Evolutionary conservation across 2,888 invertebrate genomes (phyloP), one percentile per base, ranked within the genome.

Genomic region (Campoletis raptor): DNA sequence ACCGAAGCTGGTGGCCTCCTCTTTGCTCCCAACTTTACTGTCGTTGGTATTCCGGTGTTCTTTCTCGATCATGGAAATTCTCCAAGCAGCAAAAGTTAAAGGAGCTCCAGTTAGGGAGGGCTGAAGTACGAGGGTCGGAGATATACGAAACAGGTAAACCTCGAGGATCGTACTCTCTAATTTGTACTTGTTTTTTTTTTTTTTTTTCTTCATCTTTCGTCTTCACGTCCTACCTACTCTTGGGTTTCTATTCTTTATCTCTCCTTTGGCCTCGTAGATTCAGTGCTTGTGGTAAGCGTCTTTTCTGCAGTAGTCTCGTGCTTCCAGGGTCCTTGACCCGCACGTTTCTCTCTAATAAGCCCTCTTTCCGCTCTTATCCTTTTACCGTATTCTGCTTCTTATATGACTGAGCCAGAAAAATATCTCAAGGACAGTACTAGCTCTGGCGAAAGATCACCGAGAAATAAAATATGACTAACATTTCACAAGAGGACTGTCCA

Each of bases 21-120:
- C 45, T 69, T 42, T n/a, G 84, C 78, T 77, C 36, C 61, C 42
- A 12, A 66, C 80, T 61, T 54, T 42, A 81, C 66, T 18, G 72
- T 73, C 82, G 61, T 83, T 79, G 74, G 57, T 80, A 86, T 83
- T 80, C 80, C 45, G 30, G 86, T 74, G 84, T 83, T 85, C 79
- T 81, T 85, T 73, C 42, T 64, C 77, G 86, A 85, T 85, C 86
- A 79, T 42, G 70, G 66, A 83, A 83, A 80, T 83, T 86, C 83
- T 72, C 66, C 52, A 37, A 57, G 79, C 24, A 42, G 61, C 40
- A 61, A 70, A 42, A 70, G 77, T 21, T 36, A 77, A 81, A 76
- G 61, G 76, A 73, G 57, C 24, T 30, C 57, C n/a, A 21, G 30
- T 40, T 76, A 42, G 70, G 9, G 15, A 15, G n/a, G 54, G 48